Evolutionary conservation across 2,888 invertebrate genomes (phyloP), one percentile per base, ranked within the genome.

Genomic region (Hyposoter dolosus): DNA sequence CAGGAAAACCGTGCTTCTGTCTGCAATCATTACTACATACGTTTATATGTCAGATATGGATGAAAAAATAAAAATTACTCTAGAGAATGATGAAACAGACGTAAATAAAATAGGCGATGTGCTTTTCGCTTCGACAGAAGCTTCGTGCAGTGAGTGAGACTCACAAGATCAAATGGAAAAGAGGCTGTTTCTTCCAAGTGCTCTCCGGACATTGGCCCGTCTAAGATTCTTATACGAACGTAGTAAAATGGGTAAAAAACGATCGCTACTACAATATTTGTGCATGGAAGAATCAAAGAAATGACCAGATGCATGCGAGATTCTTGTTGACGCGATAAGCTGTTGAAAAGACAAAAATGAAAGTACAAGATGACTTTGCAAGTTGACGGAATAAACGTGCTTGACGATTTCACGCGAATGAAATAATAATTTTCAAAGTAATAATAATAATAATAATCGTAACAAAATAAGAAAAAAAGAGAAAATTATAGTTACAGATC

Each of bases 141-240:
- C 89, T 85, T 12, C 90, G 90, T 91, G 91, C 91, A 77, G 77
- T 78, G 68, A 75, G 23, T 53, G 53, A 88, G 86, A 90, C 89
- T 90, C 89, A 89, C 89, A 63, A 69, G 78, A 89, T 87, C 75
- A 82, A 88, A 86, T 83, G 86, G 87, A 82, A 86, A 91, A 93
- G 93, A 93, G 93, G 93, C 93, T 93, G 93, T 93, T 93, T 93
- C 93, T 93, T 92, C 89, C 91, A 89, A 91, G 91, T 91, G 91
- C 88, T 91, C 87, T 17, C 17, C 84, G 71, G 78, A 88, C 87
- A 87, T 80, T 82, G 85, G 85, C 86, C 87, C 76, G 82, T 85
- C 84, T 83, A 85, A 85, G 60, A 81, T 60, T 79, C 82, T 84
- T 71, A 90, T 89, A 72, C 32, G 56, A 17, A 47, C 43, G 15